phyloP scores from a whole-genome alignment of 2,888 invertebrate species.

The Diaprepes abbreviatus region DNA sequence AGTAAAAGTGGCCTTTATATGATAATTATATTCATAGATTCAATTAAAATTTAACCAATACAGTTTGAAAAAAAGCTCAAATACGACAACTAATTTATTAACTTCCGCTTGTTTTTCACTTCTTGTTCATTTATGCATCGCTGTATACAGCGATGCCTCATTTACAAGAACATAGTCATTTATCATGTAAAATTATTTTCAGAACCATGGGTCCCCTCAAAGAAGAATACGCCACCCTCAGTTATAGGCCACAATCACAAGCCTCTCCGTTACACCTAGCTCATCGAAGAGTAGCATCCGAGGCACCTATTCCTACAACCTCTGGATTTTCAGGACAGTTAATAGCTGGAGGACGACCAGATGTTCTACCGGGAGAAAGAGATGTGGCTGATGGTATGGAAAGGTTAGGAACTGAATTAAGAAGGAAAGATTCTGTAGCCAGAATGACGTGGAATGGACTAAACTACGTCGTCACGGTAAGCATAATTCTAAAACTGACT shows the following conservation, averaged over 20 bases:
- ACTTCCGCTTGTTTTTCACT: too few relatives aligned
- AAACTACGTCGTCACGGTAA: slow-evolving; percentile 84
- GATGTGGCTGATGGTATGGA: slow-evolving; percentile 64
- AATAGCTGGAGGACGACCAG: slow-evolving; percentile 63
- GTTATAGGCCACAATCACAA: slow-evolving; percentile 49
- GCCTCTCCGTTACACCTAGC: slow-evolving; percentile 45
- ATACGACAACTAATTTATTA: too few relatives aligned
- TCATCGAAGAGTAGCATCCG: slow-evolving; percentile 51
- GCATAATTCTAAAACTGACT: too few relatives aligned
- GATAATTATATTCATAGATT: too few relatives aligned
- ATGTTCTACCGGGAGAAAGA: slow-evolving; percentile 64
- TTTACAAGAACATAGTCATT: too few relatives aligned
- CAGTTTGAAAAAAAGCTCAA: too few relatives aligned
- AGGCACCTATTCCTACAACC: slow-evolving; percentile 46
- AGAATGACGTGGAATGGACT: slow-evolving; percentile 86
- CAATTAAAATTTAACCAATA: too few relatives aligned
- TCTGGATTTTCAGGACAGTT: slow-evolving; percentile 55
- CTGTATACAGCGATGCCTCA: too few relatives aligned
- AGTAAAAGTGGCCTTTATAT: too few relatives aligned
- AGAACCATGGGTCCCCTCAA: slow-evolving; percentile 72
- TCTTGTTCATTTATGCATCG: too few relatives aligned
- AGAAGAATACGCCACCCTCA: slow-evolving; percentile 66
- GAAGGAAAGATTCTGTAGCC: slow-evolving; percentile 85
- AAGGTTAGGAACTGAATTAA: slow-evolving; percentile 60
- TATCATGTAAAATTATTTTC: slow-evolving; percentile 21